Conservation (phyloP, 1,140 invertebrate genomes). For the Drosophila rufa region DNA sequence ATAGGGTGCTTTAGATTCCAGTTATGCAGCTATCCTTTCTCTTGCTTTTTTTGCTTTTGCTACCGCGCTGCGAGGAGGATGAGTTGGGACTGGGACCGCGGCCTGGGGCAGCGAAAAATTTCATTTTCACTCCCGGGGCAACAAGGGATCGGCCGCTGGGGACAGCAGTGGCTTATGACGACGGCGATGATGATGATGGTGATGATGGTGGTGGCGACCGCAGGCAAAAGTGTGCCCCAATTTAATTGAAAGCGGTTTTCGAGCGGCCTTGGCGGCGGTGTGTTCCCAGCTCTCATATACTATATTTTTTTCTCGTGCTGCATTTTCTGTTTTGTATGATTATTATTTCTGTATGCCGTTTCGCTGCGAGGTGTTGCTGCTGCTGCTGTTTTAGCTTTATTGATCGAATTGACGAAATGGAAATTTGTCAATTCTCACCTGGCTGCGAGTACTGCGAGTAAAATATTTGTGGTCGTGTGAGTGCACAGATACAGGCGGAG, state of each 20-base stretch:
- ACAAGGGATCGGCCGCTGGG: constrained; percentile 47
- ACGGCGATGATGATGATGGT: constrained; percentile 34
- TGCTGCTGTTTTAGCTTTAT: constrained; percentile 39
- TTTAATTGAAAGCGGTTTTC: constrained; percentile 82
- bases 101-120: constrained; percentile 64
- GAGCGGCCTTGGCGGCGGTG: constrained; percentile 66
- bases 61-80: constrained; percentile 29
- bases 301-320: constrained; percentile 9
- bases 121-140: constrained; percentile 79
- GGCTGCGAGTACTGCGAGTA: constrained; percentile 31
- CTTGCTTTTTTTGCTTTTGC: constrained; percentile 1
- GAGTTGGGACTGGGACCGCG: constrained; percentile 33
- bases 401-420: constrained; percentile 81
- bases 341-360: background rate
- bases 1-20: background rate
- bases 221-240: constrained; percentile 82
- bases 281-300: constrained; percentile 13
- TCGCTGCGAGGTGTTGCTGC: constrained; percentile 27
- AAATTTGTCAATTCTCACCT: constrained; percentile 82
- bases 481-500: constrained; percentile 6
- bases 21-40: background rate
- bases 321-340: constrained; percentile 1
- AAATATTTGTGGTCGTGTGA: constrained; percentile 56
- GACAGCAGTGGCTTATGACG: constrained; percentile 25
- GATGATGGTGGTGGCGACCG: constrained; percentile 55